Evolutionary conservation across 2,888 invertebrate genomes (phyloP), one percentile per base, ranked within the genome.

Genomic region (Linhomoeus sp.): DNA sequence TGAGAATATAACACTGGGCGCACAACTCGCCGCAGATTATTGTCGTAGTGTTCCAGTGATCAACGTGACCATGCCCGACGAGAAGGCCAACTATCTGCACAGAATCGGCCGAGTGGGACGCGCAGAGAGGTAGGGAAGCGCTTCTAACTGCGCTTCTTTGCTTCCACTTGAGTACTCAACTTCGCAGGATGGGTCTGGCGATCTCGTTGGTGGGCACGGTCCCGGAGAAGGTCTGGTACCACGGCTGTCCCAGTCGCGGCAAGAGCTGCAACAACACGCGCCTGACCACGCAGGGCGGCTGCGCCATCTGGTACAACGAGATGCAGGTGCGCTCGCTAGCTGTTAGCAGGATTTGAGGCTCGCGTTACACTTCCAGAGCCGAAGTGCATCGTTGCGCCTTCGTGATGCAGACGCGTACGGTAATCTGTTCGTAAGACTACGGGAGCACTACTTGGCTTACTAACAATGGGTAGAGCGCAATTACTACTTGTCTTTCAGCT

Each of bases 241-340:
- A 41, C 63, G 86, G 87, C 80, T 97, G 97, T 66, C 72, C 78
- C 46, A 77, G 77, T 0, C 76, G 85, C 47, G 97, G 94, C 1
- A 77, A 80, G 49, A 84, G 80, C 64, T 99, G 97, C 64, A 78
- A 75, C 71, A 94, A 99, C 67, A 90, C 92, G 0, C 78, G 77
- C 59, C 74, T 94, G 46, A 79, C 78, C 0, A 80, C 80, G 60
- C 75, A 78, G 38, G 81, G 82, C 45, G 97, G 97, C 14, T 99
- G 97, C 68, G 90, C 92, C 67, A 80, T 86, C 62, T 99, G 97
- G 97, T 97, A 90, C 66, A 86, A 92, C 60, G 97, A 99, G 66
- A 80, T 77, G 12, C 80, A 81, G 74, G 87, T 86, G 97, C 17
- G 41, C 19, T 1, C 14, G 17, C 14, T n/a, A n/a, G n/a, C n/a